Evolutionary conservation across 2,797 vertebrate species (phyloP), one percentile per base, ranked within the genome.

Genomic region (Parauchenoglanis punctatus): DNA sequence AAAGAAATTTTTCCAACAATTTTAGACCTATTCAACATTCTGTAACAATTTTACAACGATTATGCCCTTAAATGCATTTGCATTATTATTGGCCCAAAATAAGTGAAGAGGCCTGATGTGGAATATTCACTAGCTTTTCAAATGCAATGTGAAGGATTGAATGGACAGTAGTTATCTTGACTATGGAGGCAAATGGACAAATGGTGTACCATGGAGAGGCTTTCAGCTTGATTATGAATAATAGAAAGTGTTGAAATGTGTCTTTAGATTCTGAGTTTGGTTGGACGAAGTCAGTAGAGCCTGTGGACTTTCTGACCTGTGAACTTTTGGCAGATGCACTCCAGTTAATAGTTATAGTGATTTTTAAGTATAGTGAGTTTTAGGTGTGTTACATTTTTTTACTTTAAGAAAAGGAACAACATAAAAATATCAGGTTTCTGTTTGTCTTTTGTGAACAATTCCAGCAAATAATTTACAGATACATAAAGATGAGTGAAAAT

Each of bases 101-200:
- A 80, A 86, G 85, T 68, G 52, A 83, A 77, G 65, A 81, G 86
- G 58, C 40, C 67, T 65, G 72, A 84, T 85, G 63, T 52, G 84
- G 77, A 84, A 59, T 88, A 91, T 90, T 84, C 84, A 89, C 87
- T 90, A 56, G 54, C 91, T 81, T 92, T 94, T 91, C 93, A 94
- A 94, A 91, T 89, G 93, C 93, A 94, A 94, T 92, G 93, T 90
- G 72, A 86, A 46, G 61, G 86, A 92, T 92, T 65, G 93, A 94
- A 92, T 93, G 88, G 87, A 73, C 91, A 88, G 84, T 35, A 35
- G 35, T 85, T 90, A 87, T 63, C 88, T 92, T 89, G 89, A 93
- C 93, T 94, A 89, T 86, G 89, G 86, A 84, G 93, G 93, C 92
- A 95, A 95, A 95, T 96, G 95, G 95, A 95, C 93, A 96, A 93